Evolutionary conservation across 1,140 invertebrate species (phyloP).

Genomic region (Mactra quadrangularis): DNA sequence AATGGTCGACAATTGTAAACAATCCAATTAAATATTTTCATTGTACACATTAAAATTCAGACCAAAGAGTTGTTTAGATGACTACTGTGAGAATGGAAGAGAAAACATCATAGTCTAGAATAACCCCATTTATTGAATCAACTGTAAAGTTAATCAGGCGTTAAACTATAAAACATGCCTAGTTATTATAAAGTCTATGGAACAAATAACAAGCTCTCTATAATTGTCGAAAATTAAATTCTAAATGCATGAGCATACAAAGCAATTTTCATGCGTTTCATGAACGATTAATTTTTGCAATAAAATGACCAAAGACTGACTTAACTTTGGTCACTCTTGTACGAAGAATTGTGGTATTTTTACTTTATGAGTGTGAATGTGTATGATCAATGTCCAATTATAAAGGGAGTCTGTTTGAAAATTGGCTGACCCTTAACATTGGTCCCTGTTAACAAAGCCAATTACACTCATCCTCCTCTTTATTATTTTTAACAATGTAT

Average conservation of each 20-base stretch:
- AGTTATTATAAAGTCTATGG: background rate
- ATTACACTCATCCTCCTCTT: slow-evolving; percentile 16
- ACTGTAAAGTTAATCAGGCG: no score
- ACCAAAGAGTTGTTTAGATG: no score
- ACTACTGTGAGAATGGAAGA: no score
- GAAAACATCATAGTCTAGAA: no score
- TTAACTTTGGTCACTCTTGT: slow-evolving; percentile 34
- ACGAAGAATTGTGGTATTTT: slow-evolving; percentile 29
- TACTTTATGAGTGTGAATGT: slow-evolving; percentile 32
- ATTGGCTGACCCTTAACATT: background rate
- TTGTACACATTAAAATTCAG: no score
- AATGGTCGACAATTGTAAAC: no score
- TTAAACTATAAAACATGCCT: background rate
- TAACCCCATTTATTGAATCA: no score
- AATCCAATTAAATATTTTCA: no score
- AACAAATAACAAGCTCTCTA: background rate
- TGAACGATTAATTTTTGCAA: slow-evolving; percentile 7
- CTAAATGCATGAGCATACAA: background rate
- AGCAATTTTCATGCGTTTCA: background rate
- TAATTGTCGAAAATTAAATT: background rate
- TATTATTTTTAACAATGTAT: slow-evolving; percentile 3
- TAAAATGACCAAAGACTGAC: slow-evolving; percentile 6
- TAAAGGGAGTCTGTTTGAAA: slow-evolving; percentile 16
- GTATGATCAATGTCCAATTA: no score
- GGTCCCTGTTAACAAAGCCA: background rate